Evolutionary conservation across 2,797 vertebrate genomes (phyloP).

Genomic region (Leptodactylus fallax): DNA sequence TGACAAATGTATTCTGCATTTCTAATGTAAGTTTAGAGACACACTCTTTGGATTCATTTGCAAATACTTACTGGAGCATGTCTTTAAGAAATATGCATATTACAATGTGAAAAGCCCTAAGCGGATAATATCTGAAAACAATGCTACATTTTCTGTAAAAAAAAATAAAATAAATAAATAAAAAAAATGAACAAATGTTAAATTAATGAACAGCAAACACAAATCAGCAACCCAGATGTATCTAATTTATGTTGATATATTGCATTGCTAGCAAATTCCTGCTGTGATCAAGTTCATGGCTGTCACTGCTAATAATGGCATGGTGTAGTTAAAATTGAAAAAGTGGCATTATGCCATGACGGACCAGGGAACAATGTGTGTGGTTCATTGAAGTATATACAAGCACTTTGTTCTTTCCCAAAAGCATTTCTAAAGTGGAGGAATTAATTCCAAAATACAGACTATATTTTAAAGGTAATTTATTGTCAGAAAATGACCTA

Average conservation of each 20-base stretch:
- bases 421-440: constrained; percentile 8
- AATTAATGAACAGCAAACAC: constrained; percentile 39
- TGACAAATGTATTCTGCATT: constrained; percentile 51
- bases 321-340: constrained; percentile 55
- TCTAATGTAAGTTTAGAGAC: constrained; percentile 33
- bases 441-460: not conserved
- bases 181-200: constrained; percentile 34
- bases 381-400: constrained; percentile 77
- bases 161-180: not conserved
- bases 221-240: constrained; percentile 35
- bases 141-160: not conserved
- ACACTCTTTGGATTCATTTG: constrained; percentile 30
- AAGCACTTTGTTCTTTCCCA: constrained; percentile 57
- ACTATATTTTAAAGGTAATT: no score
- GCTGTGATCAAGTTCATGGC: constrained; percentile 49
- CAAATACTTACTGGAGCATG: constrained; percentile 27
- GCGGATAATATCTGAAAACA: constrained; percentile 9
- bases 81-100: constrained; percentile 44
- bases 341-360: constrained; percentile 78
- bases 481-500: no score
- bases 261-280: constrained; percentile 19
- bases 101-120: constrained; percentile 25
- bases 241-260: constrained; percentile 41
- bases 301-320: constrained; percentile 68
- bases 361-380: constrained; percentile 76